phyloP scores from a whole-genome alignment of 2,797 vertebrate genomes.

The Phoxinus dragarum region DNA sequence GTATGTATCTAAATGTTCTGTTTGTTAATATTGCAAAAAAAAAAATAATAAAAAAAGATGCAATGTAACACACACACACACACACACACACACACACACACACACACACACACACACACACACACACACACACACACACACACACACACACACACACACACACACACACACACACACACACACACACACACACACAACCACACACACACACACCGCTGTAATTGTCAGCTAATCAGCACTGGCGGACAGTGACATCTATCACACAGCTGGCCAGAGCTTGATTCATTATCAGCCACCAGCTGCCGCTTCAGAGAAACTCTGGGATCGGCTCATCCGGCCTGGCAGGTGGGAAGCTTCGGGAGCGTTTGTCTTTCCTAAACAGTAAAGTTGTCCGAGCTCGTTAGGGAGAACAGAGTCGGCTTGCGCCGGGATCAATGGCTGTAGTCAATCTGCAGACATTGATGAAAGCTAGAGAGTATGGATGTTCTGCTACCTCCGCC shows the following conservation, averaged over 20 bases:
- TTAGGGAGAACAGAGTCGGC: conserved; percentile 44
- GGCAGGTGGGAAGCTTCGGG: conserved; percentile 48
- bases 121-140: conserved; percentile 48
- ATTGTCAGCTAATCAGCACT: conserved; percentile 76
- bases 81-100: too few species aligned
- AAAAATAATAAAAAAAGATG: too few species aligned
- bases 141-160: too few species aligned
- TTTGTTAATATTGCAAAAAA: too few species aligned
- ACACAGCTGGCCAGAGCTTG: conserved; percentile 47
- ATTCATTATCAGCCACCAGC: conserved; percentile 55
- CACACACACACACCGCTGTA: conserved; percentile 66
- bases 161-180: too few species aligned
- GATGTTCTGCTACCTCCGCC: conserved; percentile 16
- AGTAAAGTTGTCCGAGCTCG: conserved; percentile 50
- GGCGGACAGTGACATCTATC: conserved; percentile 68
- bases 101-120: too few species aligned
- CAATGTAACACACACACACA: too few species aligned
- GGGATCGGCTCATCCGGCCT: conserved; percentile 43
- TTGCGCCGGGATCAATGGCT: conserved; percentile 47
- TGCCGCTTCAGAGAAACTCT: conserved; percentile 35
- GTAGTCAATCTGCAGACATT: conserved; percentile 41
- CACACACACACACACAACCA: too few species aligned
- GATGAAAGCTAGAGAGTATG: conserved; percentile 29
- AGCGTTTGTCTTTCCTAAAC: conserved; percentile 57
- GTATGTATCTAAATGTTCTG: too few species aligned